Evolutionary conservation across 2,888 invertebrate species (phyloP), one percentile per base, ranked within the genome.

Genomic region (Andrena camellia): DNA sequence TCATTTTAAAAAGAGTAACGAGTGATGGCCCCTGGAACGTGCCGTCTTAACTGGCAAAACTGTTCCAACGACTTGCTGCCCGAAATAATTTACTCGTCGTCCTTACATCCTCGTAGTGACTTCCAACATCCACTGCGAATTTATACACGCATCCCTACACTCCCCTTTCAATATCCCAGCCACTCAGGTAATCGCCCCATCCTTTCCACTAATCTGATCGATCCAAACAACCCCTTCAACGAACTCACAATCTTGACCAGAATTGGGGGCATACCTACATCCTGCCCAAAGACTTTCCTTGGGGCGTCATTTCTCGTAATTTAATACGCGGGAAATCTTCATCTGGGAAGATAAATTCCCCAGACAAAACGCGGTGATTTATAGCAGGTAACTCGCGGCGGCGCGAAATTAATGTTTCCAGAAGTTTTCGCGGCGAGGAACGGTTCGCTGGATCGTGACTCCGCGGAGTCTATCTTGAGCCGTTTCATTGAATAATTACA

Each of bases 401-500:
- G 57, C 31, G n/a, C 57, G 26, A 64, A 72, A 72, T 64, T 42
- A 77, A 72, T 59, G 77, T 59, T 72, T 33, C 64, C 72, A 64
- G 57, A 77, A 57, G 20, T 70, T 71, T 63, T 31, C 52, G n/a
- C 59, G 10, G n/a, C 3, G 31, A 33, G 10, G 20, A 8, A 2
- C 26, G 4, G 31, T 20, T 57, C 42, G 77, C 33, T 29, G 52
- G 48, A 31, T 78, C 79, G 69, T 70, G 69, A 79, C 69, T 70
- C 31, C n/a, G 54, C 54, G 33, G 57, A 57, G 68, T 77, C 63
- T 79, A 68, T 79, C 68, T 69, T 63, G 13, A 26, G 17, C 29
- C 57, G 64, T 79, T 78, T 59, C 79, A 78, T 78, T 79, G 79
- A 78, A 78, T 79, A 78, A 79, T 79, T 66, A 52, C 64, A 42